These are phyloP conservation scores for Echinarachnius parma DNA, from an alignment of 53 echinoderm and acorn worm species.

Conservation along the genomic window DNA sequence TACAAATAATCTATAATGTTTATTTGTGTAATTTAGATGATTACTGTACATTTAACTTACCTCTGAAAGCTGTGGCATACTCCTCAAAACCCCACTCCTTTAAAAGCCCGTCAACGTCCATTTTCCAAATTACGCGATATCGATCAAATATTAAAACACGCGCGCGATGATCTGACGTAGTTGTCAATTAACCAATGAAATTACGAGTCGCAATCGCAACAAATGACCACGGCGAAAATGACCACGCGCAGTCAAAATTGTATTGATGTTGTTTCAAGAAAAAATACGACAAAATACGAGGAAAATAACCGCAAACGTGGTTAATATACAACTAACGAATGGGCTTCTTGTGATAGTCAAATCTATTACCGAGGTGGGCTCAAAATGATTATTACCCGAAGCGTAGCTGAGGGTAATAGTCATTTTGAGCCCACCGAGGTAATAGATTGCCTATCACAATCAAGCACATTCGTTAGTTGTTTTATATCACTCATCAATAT, in stretches of 20 bases:
- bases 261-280: conserved; percentile 13
- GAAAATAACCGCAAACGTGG: conserved; percentile 16
- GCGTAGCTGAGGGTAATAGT: too few species aligned
- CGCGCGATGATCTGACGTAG: conserved; percentile 7
- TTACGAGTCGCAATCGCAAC: conserved; percentile 11
- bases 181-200: conserved; percentile 18
- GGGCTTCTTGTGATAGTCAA: too few species aligned
- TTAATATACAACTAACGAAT: too few species aligned
- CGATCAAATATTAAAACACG: conserved; percentile 6
- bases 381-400: too few species aligned
- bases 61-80: conserved; percentile 18
- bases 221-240: conserved; percentile 14
- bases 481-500: too few species aligned
- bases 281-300: conserved; percentile 11
- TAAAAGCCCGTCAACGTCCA: conserved; percentile 23
- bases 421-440: too few species aligned
- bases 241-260: conserved; percentile 16
- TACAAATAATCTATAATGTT: conserved; percentile 21
- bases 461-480: too few species aligned
- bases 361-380: too few species aligned
- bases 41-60: conserved; percentile 12
- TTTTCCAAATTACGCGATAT: conserved; percentile 32
- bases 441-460: too few species aligned
- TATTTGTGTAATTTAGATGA: conserved; percentile 21
- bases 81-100: conserved; percentile 23